Conservation (phyloP, 2,888 invertebrate species). For the Microplitis deprimator region DNA sequence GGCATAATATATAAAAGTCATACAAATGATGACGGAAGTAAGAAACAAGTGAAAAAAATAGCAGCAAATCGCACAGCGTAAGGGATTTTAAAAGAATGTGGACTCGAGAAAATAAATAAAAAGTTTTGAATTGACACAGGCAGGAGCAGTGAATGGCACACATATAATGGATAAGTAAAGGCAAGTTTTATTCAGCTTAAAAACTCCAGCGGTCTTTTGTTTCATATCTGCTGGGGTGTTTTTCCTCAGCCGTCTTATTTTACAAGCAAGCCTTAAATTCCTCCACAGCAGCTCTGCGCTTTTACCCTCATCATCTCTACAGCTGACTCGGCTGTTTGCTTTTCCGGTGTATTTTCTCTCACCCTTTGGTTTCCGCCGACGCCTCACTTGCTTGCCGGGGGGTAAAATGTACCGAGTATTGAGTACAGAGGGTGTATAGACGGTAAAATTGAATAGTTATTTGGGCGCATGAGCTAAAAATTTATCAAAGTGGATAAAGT, state of each 20-base stretch:
- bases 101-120: constrained; percentile 45
- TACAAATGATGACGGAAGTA: constrained; percentile 15
- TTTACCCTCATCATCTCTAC: constrained; percentile 18
- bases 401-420: too few species aligned
- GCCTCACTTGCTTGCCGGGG: constrained; percentile 10
- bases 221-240: constrained; percentile 50
- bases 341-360: constrained; percentile 33
- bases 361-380: constrained; percentile 21
- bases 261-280: constrained; percentile 15
- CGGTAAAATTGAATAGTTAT: too few species aligned
- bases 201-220: constrained; percentile 57
- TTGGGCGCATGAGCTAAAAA: too few species aligned
- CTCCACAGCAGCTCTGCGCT: background rate
- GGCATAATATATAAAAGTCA: constrained; percentile 17
- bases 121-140: constrained; percentile 49
- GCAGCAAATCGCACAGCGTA: constrained; percentile 25
- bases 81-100: constrained; percentile 28
- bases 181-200: constrained; percentile 54
- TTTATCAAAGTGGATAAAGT: too few species aligned
- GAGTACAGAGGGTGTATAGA: too few species aligned
- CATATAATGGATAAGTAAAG: constrained; percentile 46
- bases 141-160: constrained; percentile 52
- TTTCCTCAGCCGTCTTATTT: constrained; percentile 46
- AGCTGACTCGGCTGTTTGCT: constrained; percentile 31
- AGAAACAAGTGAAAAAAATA: constrained; percentile 30